Evolutionary conservation across 2,113 vertebrate genomes (phyloP).

Genomic region (Xenopus tropicalis): UCB_Xtro_10.0 CM004447.2:137437001-137437500

Average conservation of each 20-base stretch:
- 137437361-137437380: no score
- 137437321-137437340: no score
- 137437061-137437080: slow-evolving; percentile 5
- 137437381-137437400: no score
- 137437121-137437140: slow-evolving; percentile 33
- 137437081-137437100: slow-evolving; percentile 12
- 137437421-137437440: no score
- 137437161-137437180: slow-evolving; percentile 43
- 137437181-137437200: slow-evolving; percentile 34
- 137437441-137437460: no score
- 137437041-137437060: slow-evolving; percentile 22
- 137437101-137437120: slow-evolving; percentile 6
- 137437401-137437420: no score
- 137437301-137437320: no score
- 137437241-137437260: slow-evolving; percentile 26
- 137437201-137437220: slow-evolving; percentile 39
- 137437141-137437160: slow-evolving; percentile 40
- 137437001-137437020: slow-evolving; percentile 38
- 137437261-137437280: slow-evolving; percentile 27
- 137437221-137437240: slow-evolving; percentile 34
- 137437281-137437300: background rate
- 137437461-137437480: no score
- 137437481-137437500: no score
- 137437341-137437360: no score
- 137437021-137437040: slow-evolving; percentile 37